These are phyloP conservation scores for Hydractinia symbiolongicarpus DNA, from an alignment of 30 jellyfish, hydroid and myxozoan species.

Conservation along the genomic window DNA sequence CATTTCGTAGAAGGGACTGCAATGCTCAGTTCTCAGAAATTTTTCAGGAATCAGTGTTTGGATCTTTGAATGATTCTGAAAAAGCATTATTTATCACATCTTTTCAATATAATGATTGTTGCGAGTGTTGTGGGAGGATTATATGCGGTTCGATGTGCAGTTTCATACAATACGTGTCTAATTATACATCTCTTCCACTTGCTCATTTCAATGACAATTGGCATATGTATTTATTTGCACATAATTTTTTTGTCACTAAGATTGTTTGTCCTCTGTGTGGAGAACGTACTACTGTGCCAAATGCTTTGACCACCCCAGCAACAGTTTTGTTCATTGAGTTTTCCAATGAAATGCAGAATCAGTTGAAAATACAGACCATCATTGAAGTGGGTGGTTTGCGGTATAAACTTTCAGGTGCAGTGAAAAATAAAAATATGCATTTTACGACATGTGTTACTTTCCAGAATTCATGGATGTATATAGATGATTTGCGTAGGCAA, in stretches of 20 bases:
- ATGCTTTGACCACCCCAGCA: background rate
- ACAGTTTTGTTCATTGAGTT: slow-evolving; percentile 1
- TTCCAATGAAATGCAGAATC: background rate
- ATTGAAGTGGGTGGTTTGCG: background rate
- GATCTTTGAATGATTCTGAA: background rate
- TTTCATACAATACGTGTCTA: background rate
- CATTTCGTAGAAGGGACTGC: background rate
- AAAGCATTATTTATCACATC: background rate
- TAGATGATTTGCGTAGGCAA: slow-evolving; percentile 4
- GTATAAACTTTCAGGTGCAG: background rate
- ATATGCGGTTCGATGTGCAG: background rate
- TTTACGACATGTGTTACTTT: background rate
- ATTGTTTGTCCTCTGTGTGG: background rate
- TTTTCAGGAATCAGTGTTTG: background rate
- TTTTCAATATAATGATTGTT: background rate
- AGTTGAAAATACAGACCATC: background rate
- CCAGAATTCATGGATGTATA: background rate
- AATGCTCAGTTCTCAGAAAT: slow-evolving; percentile 20
- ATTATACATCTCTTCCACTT: background rate
- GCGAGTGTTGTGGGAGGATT: background rate
- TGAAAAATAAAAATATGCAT: background rate
- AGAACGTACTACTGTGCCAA: background rate
- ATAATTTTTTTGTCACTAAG: background rate
- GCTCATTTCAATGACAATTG: background rate
- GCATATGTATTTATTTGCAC: background rate